Percentiles rank a stretch among this genome's conserved stretches.
These are phyloP conservation scores for Atrichornis clamosus DNA, from an alignment of 2,113 vertebrate species.

Conservation along the genomic window DNA sequence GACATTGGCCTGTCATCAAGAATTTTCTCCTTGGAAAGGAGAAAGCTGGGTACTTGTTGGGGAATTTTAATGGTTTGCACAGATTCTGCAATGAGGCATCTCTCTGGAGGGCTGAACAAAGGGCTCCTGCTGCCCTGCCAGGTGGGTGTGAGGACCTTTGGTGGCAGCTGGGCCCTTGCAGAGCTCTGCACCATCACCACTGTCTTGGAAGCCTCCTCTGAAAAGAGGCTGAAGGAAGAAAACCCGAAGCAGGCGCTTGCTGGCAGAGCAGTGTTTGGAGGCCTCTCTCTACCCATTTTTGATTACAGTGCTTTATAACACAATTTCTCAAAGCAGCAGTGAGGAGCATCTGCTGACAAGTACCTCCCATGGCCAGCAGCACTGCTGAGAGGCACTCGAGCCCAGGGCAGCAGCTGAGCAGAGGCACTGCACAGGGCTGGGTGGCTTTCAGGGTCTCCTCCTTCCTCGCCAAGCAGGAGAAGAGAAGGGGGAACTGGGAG, in stretches of 20 bases:
- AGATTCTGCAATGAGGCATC: not conserved
- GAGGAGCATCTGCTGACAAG: not conserved
- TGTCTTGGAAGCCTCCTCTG: accelerated
- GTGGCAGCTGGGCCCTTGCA: not conserved
- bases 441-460: not conserved
- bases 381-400: accelerated
- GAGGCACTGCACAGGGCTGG: not conserved
- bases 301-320: not conserved
- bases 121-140: not conserved
- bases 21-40: not conserved
- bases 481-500: not conserved
- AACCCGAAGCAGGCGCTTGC: not conserved
- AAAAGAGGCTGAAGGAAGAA: not conserved
- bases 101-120: no score
- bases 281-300: not conserved
- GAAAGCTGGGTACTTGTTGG: not conserved
- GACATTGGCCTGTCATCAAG: no score
- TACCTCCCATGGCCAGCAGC: not conserved
- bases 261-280: not conserved
- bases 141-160: not conserved
- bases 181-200: not conserved
- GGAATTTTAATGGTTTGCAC: not conserved
- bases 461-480: not conserved
- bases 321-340: not conserved
- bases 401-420: not conserved